Evolutionary conservation across 1,140 invertebrate genomes (phyloP), one percentile per base, ranked within the genome.

Genomic region (Atta colombica): DNA sequence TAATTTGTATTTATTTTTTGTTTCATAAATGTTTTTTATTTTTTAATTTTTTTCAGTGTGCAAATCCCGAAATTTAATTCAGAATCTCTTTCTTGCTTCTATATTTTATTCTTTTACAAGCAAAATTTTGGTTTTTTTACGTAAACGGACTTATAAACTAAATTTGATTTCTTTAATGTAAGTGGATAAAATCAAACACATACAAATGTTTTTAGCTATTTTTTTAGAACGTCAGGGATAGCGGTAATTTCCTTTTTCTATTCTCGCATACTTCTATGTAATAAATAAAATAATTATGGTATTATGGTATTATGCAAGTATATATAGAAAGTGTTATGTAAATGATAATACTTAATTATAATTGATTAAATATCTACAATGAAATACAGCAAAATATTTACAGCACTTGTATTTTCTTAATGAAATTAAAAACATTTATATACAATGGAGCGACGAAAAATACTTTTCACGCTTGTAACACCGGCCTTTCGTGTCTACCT

Each of bases 401-500:
- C 3, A 7, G 58, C 14, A 25, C 39, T 28, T 55, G 14, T 88
- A 60, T 4, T 72, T 77, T 55, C 3, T 71, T 39, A 39, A 77
- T n/a, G 8, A 25, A 6, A 14, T 31, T 18, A 28, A 81, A 55
- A 63, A 3, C 45, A n/a, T 49, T 12, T 58, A 12, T 72, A 31
- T 55, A 31, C 53, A 68, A 49, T 21, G 3, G 14, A 63, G 2
- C 0, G 21, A 18, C 5, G 21, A 31, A 5, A 71, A 85, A 51
- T 72, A 5, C 5, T 18, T 3, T 51, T 93, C 90, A 95, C 25
- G 92, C 98, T 96, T 98, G 98, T 88, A 99, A 96, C 14, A 98
- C 98, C 63, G 99, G 98, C 89, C 98, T 96, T 84, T 97, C 97
- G 92, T 98, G 97, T 95, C 98, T 98, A 21, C 97, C 98, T 94